Evolutionary conservation across 2,113 vertebrate species (phyloP), one percentile per base, ranked within the genome.

Genomic region (Dasypus novemcinctus): DNA sequence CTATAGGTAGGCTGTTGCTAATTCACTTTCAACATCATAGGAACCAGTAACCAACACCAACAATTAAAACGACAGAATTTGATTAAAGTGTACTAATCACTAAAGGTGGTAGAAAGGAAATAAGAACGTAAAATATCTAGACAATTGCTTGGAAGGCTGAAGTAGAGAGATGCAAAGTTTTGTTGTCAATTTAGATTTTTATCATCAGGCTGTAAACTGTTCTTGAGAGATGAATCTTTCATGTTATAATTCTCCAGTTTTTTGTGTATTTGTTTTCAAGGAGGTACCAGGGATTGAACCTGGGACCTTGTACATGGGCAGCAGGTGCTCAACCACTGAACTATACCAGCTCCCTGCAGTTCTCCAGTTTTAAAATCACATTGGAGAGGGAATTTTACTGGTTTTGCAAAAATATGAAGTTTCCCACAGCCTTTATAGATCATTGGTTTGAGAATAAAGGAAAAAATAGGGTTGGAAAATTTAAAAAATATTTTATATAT

Each of bases 151-250:
- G 20, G 57, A 43, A 78, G 38, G 14, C 43, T 79, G 52, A 93
- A 92, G 94, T 94, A 63, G 69, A 80, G n/a, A 38, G 33, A 91
- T 29, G 33, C 23, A 38, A 36, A 82, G 63, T 74, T 90, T 64
- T 66, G 18, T 29, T 81, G 88, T 80, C 78, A 66, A 29, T 64
- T 31, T 13, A 33, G 23, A 36, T 71, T 95, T 95, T 87, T 90
- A 57, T 95, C 33, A 61, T 23, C 75, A 36, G 82, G 59, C 20
- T 69, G 7, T 81, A 66, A 38, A 68, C 43, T 75, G 15, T 83
- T 66, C 74, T 87, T 59, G 54, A 68, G 57, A 96, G 20, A 59
- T 21, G 17, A 61, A 38, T 49, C 31, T 66, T 83, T 83, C 31
- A 75, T 33, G 38, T 61, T 82, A 61, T 1, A 88, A 1, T 66